Evolutionary conservation across 2,888 invertebrate species (phyloP), one percentile per base, ranked within the genome.

Genomic region (Hermodice carunculata): DNA sequence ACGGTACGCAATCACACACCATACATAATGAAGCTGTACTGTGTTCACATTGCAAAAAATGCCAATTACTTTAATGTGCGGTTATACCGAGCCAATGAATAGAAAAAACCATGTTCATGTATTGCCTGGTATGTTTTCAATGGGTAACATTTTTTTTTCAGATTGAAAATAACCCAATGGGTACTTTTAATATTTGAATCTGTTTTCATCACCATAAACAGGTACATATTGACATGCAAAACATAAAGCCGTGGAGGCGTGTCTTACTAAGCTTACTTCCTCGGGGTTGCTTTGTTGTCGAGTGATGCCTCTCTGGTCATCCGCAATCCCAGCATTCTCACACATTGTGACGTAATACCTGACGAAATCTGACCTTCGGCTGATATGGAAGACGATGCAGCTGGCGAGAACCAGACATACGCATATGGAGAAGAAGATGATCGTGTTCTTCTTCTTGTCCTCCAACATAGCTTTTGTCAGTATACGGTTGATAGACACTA

Each of bases 401-500:
- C 95, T 95, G 31, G 91, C 87, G 26, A 91, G 88, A 24, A 96
- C 91, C 31, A 93, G 91, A 43, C 91, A 86, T 59, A 93, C 92
- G 44, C 94, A 94, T 61, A 94, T 89, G 42, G 91, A 88, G 86
- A 96, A 96, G 87, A 96, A 96, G 85, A 94, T 91, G 67, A 94
- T 91, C 0, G 95, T 96, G 81, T 94, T 95, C 40, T 92, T 89
- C 42, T 91, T 90, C 6, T 53, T 43, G 59, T 94, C 92, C 78
- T 93, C 92, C 64, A 95, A 90, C 46, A 93, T 86, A 66, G 92
- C 89, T 83, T 95, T 95, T 0, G 95, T 95, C 53, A 93, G 82
- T 65, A 96, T 93, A 28, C 96, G 89, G 83, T 94, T 94, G 46
- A 91, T 87, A 26, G 95, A 95, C 24, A 95, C 94, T 87, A 94